A percentile compares a stretch with the other conserved stretches of the same genome.
Evolutionary conservation across 2,797 vertebrate species (phyloP).

Genomic region (Spinibarbus caldwelli): DNA sequence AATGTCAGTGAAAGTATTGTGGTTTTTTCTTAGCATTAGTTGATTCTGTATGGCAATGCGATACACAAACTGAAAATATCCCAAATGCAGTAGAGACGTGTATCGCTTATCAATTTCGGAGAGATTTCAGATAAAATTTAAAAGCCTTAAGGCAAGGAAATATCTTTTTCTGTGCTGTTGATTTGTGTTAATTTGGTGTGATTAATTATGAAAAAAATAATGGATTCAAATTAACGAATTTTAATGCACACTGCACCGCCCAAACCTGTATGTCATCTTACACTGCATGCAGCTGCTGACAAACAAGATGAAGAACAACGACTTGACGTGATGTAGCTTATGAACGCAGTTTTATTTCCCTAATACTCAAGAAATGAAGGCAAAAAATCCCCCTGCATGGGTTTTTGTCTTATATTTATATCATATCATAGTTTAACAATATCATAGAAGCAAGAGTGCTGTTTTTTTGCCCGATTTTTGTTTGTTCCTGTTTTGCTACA

Average conservation of each 20-base stretch:
- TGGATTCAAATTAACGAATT: background rate
- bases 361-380: background rate
- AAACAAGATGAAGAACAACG: background rate
- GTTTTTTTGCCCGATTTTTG: background rate
- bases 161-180: background rate
- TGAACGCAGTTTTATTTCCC: background rate
- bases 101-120: background rate
- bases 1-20: background rate
- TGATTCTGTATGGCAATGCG: too few species aligned
- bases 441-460: too few species aligned
- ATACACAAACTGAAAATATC: background rate
- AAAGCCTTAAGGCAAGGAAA: background rate
- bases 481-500: background rate
- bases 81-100: background rate
- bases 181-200: background rate
- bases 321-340: background rate
- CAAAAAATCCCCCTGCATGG: background rate
- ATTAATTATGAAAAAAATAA: background rate
- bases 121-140: background rate
- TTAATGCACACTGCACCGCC: background rate
- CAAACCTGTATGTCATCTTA: background rate
- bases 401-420: background rate
- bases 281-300: background rate
- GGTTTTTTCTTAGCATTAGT: background rate
- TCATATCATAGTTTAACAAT: background rate